phyloP scores from a whole-genome alignment of 2,113 vertebrate species.

The Apistogramma diplotaenia region DNA sequence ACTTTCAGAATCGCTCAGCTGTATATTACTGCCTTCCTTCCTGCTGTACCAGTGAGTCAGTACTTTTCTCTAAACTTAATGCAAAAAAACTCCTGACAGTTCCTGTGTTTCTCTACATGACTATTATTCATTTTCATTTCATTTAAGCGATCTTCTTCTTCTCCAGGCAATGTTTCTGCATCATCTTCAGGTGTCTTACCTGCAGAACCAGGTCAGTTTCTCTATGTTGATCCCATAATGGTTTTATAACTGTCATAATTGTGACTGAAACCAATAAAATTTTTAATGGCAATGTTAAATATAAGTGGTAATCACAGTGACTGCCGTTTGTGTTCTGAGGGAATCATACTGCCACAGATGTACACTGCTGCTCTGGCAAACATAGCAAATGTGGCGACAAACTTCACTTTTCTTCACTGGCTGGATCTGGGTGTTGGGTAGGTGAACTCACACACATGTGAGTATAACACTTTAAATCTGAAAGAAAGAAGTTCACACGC shows the following conservation, averaged over 20 bases:
- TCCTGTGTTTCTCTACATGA: too few species aligned
- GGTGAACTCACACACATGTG: conserved; percentile 50
- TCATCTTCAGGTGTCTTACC: conserved; percentile 84
- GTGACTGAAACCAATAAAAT: background rate
- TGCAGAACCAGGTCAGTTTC: conserved; percentile 86
- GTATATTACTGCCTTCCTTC: conserved; percentile 87
- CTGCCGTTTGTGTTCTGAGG: conserved; percentile 71
- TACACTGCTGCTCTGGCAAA: conserved; percentile 80
- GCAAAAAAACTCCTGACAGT: background rate
- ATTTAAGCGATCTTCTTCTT: background rate
- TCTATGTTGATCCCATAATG: background rate
- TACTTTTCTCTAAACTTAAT: background rate
- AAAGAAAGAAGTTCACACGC: background rate
- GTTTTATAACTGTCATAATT: background rate
- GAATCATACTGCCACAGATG: conserved; percentile 86
- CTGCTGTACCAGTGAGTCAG: conserved; percentile 89
- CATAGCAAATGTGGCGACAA: conserved; percentile 81
- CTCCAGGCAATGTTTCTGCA: conserved; percentile 84
- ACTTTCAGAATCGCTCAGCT: conserved; percentile 86
- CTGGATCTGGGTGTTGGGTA: conserved; percentile 88
- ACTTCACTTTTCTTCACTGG: conserved; percentile 81
- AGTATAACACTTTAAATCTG: background rate
- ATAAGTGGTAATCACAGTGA: background rate
- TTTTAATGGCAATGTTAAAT: background rate
- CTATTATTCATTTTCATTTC: too few species aligned